Evolutionary conservation across 1,140 invertebrate genomes (phyloP).

Genomic region (Lordiphosa collinella): DNA sequence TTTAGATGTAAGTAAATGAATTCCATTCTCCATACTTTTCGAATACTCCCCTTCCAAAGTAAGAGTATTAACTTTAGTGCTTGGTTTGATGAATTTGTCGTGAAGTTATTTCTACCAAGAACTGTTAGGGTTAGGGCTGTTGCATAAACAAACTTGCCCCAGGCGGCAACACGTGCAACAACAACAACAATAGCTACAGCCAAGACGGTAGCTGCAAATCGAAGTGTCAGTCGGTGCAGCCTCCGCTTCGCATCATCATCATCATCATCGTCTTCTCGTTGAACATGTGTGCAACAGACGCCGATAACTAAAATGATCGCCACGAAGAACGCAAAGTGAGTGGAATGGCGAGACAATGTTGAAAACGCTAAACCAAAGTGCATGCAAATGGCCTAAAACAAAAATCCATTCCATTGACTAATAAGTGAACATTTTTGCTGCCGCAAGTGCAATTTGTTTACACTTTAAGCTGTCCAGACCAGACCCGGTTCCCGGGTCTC

Average conservation of each 20-base stretch:
- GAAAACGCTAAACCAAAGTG: conserved; percentile 58
- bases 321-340: conserved; percentile 2
- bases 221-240: conserved; percentile 63
- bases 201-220: conserved; percentile 55
- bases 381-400: conserved; percentile 65
- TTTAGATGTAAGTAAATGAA: too few relatives aligned
- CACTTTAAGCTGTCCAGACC: conserved; percentile 54
- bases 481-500: conserved; percentile 15
- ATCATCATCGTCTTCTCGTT: conserved; percentile 59
- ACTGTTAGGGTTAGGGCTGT: conserved; percentile 49
- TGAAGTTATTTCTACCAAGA: conserved; percentile 67
- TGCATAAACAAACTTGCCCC: conserved; percentile 60
- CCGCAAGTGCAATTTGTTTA: conserved; percentile 60
- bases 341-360: conserved; percentile 20
- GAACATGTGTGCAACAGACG: conserved; percentile 73
- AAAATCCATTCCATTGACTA: conserved; percentile 52
- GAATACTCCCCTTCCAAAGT: background rate
- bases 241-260: background rate
- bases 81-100: conserved; percentile 65
- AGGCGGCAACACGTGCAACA: conserved; percentile 63
- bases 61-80: conserved; percentile 25
- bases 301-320: conserved; percentile 10
- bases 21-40: too few relatives aligned
- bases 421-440: conserved; percentile 60
- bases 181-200: conserved; percentile 34